Evolutionary conservation across 2,113 vertebrate genomes (phyloP).

Genomic region (Microtus pennsylvanicus): DNA sequence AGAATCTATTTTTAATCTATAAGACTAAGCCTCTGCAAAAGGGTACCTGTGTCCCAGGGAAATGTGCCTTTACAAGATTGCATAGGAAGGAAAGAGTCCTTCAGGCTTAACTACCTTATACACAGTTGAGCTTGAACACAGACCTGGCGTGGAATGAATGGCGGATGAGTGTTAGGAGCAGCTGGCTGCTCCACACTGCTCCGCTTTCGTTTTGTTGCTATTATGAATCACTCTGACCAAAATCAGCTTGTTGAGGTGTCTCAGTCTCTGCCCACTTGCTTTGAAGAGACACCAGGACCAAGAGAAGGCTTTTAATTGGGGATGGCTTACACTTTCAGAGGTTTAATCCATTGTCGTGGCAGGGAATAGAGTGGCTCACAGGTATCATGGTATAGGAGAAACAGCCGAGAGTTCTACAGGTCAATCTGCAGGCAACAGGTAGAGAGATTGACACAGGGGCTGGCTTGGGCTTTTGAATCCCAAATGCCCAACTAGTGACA

Average conservation of each 20-base stretch:
- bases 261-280: background rate
- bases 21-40: background rate
- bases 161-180: background rate
- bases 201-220: background rate
- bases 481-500: background rate
- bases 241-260: background rate
- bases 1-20: background rate
- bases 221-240: background rate
- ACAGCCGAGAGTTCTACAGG: background rate
- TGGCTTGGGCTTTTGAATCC: background rate
- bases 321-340: background rate
- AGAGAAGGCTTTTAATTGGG: no score
- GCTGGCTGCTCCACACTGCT: accelerated
- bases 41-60: background rate
- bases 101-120: background rate
- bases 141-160: background rate
- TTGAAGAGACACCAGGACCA: background rate
- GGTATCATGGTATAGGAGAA: background rate
- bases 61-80: background rate
- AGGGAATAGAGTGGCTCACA: background rate
- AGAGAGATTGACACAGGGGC: background rate
- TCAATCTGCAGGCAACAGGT: background rate
- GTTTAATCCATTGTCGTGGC: background rate
- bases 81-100: background rate
- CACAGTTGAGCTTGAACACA: background rate